Evolutionary conservation across 1,140 invertebrate genomes (phyloP).

Genomic region (Zaprionus capensis): DNA sequence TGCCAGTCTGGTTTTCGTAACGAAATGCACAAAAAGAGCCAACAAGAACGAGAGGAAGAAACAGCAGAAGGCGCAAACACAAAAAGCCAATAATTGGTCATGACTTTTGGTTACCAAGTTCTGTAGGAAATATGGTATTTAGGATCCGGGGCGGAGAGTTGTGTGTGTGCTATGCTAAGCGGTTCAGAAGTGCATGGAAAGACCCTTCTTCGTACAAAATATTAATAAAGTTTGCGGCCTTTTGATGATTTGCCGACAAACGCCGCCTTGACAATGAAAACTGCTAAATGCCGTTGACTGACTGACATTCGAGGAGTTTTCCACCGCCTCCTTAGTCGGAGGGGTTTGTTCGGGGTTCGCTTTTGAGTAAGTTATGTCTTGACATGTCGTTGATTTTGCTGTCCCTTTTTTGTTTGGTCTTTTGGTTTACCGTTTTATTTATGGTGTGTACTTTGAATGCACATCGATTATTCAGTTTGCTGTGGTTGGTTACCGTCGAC

Average conservation of each 20-base stretch:
- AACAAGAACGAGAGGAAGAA: not conserved
- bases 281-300: conserved; percentile 70
- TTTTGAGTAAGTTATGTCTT: conserved; percentile 56
- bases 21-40: conserved; percentile 59
- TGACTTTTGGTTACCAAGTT: conserved; percentile 78
- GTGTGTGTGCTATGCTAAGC: not conserved
- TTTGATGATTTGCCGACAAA: conserved; percentile 75
- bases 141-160: not conserved
- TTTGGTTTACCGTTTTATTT: conserved; percentile 58
- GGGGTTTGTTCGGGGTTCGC: conserved; percentile 31
- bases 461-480: conserved; percentile 47
- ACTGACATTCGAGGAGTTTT: conserved; percentile 55
- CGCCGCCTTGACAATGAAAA: conserved; percentile 77
- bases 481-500: conserved; percentile 37
- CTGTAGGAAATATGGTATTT: conserved; percentile 6
- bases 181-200: conserved; percentile 30
- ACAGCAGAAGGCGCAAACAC: conserved; percentile 15
- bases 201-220: conserved; percentile 52
- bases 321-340: conserved; percentile 10
- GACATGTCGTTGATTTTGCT: conserved; percentile 40
- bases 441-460: conserved; percentile 72
- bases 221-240: conserved; percentile 72
- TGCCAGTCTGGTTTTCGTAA: conserved; percentile 15
- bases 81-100: conserved; percentile 78
- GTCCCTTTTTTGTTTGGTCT: conserved; percentile 10